Evolutionary conservation across 2,113 vertebrate species (phyloP), one percentile per base, ranked within the genome.

Genomic region (Nematolebias whitei): DNA sequence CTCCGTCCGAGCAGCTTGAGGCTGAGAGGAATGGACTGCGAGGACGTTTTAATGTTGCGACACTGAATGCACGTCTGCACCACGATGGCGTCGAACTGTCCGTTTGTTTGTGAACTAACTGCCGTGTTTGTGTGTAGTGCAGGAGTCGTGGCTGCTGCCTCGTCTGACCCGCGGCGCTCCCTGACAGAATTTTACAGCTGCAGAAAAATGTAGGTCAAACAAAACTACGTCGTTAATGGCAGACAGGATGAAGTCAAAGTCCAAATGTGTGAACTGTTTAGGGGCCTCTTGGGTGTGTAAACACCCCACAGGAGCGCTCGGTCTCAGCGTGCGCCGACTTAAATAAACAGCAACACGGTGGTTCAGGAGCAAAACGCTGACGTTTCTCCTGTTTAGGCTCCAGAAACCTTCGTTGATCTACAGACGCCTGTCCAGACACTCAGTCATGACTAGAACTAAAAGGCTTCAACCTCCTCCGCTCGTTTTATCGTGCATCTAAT

Each of bases 211-310:
- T 91, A 90, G 90, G 91, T 89, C 92, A 93, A 57, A 57, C 87
- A 68, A 86, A 90, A 79, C 83, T 83, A 85, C 82, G 91, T 82
- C 90, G 91, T 90, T 79, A 91, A 90, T 83, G 91, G 87, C 81
- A 82, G 54, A 89, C 74, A 35, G 80, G 71, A 68, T 73, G 55
- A 51, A 86, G 76, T 77, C 85, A 87, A 90, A 91, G 86, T 91
- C 88, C 89, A 85, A 87, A 86, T 71, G 76, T 78, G 80, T 66
- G 73, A 55, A 79, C 3, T n/a, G 5, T 35, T 44, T 19, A 40
- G 74, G 32, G 73, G 64, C 53, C 63, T 60, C 56, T 75, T 9
- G 51, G 39, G 77, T 79, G 68, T 64, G 79, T 85, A 86, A 88
- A 87, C 67, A 88, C 71, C 63, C 71, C 24, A 44, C 32, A 6